A percentile compares a stretch with the other conserved stretches of the same genome.
phyloP scores from a whole-genome alignment of 2,888 invertebrate species.

The Physocephala rufipes region DNA sequence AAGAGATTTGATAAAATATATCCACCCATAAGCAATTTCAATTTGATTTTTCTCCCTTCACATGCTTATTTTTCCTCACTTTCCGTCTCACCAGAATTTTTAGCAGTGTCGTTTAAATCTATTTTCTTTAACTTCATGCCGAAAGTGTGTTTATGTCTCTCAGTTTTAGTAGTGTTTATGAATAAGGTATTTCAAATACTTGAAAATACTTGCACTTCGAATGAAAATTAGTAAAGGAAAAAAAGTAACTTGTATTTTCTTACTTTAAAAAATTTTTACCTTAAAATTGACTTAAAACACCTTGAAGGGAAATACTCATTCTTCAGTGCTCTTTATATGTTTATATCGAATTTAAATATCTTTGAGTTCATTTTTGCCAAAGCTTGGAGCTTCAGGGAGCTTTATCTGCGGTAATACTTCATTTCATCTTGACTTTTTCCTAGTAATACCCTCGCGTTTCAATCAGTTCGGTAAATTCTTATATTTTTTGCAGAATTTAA shows the following conservation, averaged over 20 bases:
- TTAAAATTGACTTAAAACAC: no score
- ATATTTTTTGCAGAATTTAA: no score
- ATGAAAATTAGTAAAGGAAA: no score
- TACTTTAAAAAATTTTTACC: no score
- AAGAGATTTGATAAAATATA: neutral
- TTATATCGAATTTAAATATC: neutral
- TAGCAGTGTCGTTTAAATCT: neutral
- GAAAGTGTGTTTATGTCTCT: neutral
- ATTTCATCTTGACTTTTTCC: no score
- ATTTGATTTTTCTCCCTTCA: neutral
- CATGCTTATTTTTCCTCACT: neutral
- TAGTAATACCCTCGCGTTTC: no score
- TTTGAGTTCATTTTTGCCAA: no score
- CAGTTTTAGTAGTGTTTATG: neutral
- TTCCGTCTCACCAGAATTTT: neutral
- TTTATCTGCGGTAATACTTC: neutral
- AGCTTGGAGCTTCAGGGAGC: no score
- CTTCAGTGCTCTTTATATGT: neutral
- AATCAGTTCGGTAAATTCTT: no score
- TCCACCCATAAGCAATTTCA: neutral
- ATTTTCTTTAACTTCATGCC: neutral
- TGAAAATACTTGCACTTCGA: neutral
- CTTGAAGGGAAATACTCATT: no score
- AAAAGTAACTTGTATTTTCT: no score
- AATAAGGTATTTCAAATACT: no score